A percentile compares a stretch with the other conserved stretches of the same genome.
phyloP scores from a whole-genome alignment of 2,888 invertebrate genomes.

The Nephrotoma guestfalica region DNA sequence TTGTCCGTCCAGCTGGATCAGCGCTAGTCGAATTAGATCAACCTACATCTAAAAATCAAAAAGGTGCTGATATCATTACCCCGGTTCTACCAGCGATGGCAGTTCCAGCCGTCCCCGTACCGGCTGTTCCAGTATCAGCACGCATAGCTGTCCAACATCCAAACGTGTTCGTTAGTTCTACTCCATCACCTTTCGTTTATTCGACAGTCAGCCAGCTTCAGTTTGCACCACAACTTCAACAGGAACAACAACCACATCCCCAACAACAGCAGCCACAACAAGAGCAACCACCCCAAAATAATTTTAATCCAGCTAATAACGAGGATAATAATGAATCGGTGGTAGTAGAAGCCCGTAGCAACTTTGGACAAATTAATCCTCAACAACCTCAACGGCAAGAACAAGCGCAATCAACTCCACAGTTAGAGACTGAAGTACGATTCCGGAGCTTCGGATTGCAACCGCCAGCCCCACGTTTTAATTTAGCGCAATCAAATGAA shows the following conservation, averaged over 20 bases:
- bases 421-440: neutral
- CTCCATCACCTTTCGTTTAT: constrained; percentile 5
- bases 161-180: constrained; percentile 8
- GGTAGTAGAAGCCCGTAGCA: neutral
- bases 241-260: constrained; percentile 16
- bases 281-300: neutral
- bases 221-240: constrained; percentile 1
- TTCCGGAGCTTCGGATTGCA: neutral
- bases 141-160: neutral
- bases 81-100: neutral
- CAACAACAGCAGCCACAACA: constrained; percentile 23
- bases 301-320: neutral
- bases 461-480: neutral
- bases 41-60: constrained; percentile 40
- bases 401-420: constrained; percentile 3
- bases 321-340: neutral
- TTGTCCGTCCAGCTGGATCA: constrained; percentile 44
- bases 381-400: constrained; percentile 11
- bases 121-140: neutral
- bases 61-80: constrained; percentile 26
- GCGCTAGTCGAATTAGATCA: constrained; percentile 43
- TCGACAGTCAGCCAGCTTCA: neutral
- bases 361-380: constrained; percentile 9
- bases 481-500: constrained; percentile 13
- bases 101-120: neutral